These are phyloP conservation scores for Napeogenes inachia DNA, from an alignment of 2,888 invertebrate species.

Conservation along the genomic window DNA sequence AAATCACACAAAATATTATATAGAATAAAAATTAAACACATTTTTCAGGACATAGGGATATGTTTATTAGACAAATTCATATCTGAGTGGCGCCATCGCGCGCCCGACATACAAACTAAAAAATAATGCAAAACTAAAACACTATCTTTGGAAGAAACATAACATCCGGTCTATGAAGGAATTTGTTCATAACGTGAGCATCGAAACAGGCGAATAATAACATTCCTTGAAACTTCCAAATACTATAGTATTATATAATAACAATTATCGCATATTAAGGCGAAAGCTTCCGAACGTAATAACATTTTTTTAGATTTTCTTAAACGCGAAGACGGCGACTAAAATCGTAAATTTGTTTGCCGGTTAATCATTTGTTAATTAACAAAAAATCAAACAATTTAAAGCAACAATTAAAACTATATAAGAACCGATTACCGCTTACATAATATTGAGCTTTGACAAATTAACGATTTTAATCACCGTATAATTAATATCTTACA, in stretches of 20 bases:
- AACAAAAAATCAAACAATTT: too few species aligned
- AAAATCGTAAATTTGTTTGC: too few species aligned
- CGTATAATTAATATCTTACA: too few species aligned
- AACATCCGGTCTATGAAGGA: slow-evolving; percentile 54
- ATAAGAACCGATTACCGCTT: too few species aligned
- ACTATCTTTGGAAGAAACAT: slow-evolving; percentile 74
- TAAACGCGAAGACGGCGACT: neutral
- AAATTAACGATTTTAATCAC: too few species aligned
- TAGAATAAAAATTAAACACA: slow-evolving; percentile 38
- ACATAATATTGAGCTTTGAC: too few species aligned
- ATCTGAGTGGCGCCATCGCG: slow-evolving; percentile 46
- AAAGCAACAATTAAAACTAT: too few species aligned
- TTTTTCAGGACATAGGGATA: slow-evolving; percentile 68
- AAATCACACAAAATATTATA: neutral
- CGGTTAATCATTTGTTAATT: too few species aligned
- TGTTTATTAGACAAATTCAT: slow-evolving; percentile 75
- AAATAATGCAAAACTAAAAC: slow-evolving; percentile 61
- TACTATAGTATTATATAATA: slow-evolving; percentile 38
- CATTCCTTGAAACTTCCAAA: slow-evolving; percentile 43
- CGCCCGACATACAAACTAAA: slow-evolving; percentile 54
- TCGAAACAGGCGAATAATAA: slow-evolving; percentile 34
- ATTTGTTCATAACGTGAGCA: slow-evolving; percentile 42
- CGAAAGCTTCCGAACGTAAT: slow-evolving; percentile 31
- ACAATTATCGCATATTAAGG: slow-evolving; percentile 38
- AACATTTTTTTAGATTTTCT: neutral